Percentiles rank a stretch among this genome's conserved stretches.
These are phyloP conservation scores for Drosophila melanogaster DNA, from an alignment of 1,140 invertebrate genomes.

Conservation along the genomic window DNA sequence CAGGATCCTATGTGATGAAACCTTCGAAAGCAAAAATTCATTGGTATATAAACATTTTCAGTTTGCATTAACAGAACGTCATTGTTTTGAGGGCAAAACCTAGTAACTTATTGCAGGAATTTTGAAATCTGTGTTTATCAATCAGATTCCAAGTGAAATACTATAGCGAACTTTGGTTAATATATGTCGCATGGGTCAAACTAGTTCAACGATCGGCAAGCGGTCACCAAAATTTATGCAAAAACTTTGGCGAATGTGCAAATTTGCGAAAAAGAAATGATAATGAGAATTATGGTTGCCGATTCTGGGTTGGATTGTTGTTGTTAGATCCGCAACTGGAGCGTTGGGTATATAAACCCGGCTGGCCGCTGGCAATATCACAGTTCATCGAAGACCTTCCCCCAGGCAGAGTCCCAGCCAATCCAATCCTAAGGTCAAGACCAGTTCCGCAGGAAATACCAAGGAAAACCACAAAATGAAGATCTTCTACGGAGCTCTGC, in stretches of 20 bases:
- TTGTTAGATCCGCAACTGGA: conserved; percentile 36
- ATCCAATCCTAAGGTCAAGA: no score
- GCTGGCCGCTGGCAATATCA: conserved; percentile 49
- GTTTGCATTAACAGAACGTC: no score
- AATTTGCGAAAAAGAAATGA: conserved; percentile 69
- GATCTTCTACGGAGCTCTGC: conserved; percentile 37
- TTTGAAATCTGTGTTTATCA: conserved; percentile 2
- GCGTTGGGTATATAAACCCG: conserved; percentile 69
- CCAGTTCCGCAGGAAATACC: not conserved
- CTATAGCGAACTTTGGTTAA: conserved; percentile 19
- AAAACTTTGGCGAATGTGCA: conserved; percentile 51
- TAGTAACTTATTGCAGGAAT: no score
- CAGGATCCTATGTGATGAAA: no score
- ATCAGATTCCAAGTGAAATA: conserved; percentile 1
- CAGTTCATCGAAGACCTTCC: conserved; percentile 66
- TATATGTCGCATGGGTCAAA: conserved; percentile 42
- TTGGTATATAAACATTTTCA: no score
- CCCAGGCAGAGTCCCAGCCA: conserved; percentile 38
- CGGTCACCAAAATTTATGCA: conserved; percentile 67
- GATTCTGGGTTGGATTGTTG: conserved; percentile 10
- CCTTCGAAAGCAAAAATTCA: no score
- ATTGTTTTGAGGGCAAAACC: no score
- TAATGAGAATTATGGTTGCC: conserved; percentile 60
- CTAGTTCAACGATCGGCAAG: conserved; percentile 47
- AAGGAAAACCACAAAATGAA: conserved; percentile 47